A percentile compares a stretch with the other conserved stretches of the same genome.
These are phyloP conservation scores for Minunthozetes semirufus DNA, from an alignment of 2,888 invertebrate species.

Conservation along the genomic window DNA sequence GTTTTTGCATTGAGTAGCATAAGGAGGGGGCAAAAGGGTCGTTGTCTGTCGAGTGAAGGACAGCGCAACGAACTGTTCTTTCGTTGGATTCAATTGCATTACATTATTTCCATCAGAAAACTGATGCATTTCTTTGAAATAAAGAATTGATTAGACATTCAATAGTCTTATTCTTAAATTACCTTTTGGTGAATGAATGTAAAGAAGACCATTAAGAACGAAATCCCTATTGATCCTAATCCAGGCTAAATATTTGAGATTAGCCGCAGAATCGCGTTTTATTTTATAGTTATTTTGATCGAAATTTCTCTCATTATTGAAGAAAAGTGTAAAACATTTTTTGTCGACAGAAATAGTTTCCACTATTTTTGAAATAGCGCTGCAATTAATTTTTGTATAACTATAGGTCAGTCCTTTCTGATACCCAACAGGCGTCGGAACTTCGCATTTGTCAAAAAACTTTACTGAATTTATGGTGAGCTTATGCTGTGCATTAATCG, in stretches of 20 bases:
- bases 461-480: background rate
- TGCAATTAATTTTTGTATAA: constrained; percentile 26
- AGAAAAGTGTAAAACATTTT: constrained; percentile 33
- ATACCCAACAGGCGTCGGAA: constrained; percentile 33
- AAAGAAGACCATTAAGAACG: constrained; percentile 31
- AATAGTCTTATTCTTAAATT: background rate
- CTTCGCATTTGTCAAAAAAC: constrained; percentile 32
- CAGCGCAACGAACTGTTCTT: constrained; percentile 16
- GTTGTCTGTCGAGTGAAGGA: constrained; percentile 16
- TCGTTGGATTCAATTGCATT: constrained; percentile 32
- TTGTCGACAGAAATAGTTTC: constrained; percentile 30
- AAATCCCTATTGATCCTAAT: constrained; percentile 33
- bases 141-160: background rate
- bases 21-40: constrained; percentile 29
- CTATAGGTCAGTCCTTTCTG: constrained; percentile 15
- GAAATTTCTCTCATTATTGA: background rate
- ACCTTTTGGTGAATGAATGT: constrained; percentile 34
- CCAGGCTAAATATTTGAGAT: constrained; percentile 35
- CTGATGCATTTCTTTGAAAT: constrained; percentile 30
- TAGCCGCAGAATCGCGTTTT: constrained; percentile 25
- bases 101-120: constrained; percentile 21
- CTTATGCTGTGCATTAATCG: constrained; percentile 29
- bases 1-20: constrained; percentile 34
- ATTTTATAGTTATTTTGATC: constrained; percentile 32
- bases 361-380: constrained; percentile 15